phyloP scores from a whole-genome alignment of 1,140 invertebrate genomes.

The Eriocheir sinensis region DNA sequence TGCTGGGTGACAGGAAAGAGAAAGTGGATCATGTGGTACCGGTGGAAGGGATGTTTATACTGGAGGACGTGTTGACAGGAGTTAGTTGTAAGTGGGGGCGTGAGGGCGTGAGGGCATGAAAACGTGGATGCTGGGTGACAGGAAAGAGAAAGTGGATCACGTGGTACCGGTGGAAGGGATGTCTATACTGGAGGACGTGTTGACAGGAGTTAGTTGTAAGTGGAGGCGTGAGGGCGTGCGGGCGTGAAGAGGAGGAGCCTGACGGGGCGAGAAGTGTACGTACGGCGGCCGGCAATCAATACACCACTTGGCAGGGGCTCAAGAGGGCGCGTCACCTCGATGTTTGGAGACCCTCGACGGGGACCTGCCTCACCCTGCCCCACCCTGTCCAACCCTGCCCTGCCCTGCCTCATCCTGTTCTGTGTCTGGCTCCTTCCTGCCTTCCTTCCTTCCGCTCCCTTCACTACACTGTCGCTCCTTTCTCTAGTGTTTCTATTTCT shows the following conservation, averaged over 20 bases:
- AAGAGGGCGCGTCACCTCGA: constrained; percentile 11
- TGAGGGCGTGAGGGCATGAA: background rate
- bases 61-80: background rate
- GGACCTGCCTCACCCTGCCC: background rate
- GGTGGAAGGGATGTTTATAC: background rate
- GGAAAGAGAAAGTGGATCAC: background rate
- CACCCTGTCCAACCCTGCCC: background rate
- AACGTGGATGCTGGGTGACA: background rate
- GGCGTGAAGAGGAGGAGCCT: background rate
- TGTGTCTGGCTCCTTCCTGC: too few relatives aligned
- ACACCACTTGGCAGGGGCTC: background rate
- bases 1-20: background rate
- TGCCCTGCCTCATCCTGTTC: background rate
- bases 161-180: too few relatives aligned
- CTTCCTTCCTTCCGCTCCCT: too few relatives aligned
- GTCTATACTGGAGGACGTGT: too few relatives aligned
- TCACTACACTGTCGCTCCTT: too few relatives aligned
- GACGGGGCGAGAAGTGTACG: too few relatives aligned
- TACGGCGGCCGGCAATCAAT: background rate
- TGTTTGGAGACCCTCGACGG: background rate
- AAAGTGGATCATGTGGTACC: background rate
- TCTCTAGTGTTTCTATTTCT: too few relatives aligned
- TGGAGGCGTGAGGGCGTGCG: background rate
- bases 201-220: too few relatives aligned
- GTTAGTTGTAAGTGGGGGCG: too few relatives aligned